A percentile compares a stretch with the other conserved stretches of the same genome.
These are phyloP conservation scores for Drosophila mayaguana DNA, from an alignment of 2,888 invertebrate species.

Conservation along the genomic window DNA sequence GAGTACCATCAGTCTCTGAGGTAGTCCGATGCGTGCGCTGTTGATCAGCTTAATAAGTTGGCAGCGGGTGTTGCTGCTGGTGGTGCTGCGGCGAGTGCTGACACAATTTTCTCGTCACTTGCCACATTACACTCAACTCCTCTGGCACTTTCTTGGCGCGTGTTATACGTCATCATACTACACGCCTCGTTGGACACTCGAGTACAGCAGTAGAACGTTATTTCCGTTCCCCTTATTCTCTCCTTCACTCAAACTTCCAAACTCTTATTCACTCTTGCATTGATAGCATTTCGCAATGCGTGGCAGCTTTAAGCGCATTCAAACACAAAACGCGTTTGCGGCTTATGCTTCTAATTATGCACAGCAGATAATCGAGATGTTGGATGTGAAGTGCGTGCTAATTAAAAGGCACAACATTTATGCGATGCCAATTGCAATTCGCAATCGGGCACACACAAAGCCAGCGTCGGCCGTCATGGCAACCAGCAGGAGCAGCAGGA, in stretches of 20 bases:
- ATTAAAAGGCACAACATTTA: constrained; percentile 78
- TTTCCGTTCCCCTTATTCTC: constrained; percentile 36
- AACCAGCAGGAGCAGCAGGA: constrained; percentile 35
- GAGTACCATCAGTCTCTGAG: too few relatives aligned
- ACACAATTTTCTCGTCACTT: constrained; percentile 63
- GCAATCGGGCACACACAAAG: constrained; percentile 44
- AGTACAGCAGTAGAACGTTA: constrained; percentile 64
- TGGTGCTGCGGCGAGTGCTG: constrained; percentile 33
- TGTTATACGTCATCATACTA: constrained; percentile 63
- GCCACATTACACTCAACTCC: constrained; percentile 24
- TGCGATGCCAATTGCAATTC: constrained; percentile 52
- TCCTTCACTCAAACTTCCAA: constrained; percentile 47
- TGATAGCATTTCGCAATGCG: constrained; percentile 60
- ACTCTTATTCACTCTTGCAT: constrained; percentile 42
- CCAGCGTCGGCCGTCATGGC: constrained; percentile 69
- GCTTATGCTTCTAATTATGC: constrained; percentile 54
- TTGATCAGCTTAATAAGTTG: constrained; percentile 64
- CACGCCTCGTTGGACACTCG: constrained; percentile 69
- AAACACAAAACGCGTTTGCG: constrained; percentile 28
- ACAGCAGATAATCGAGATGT: constrained; percentile 44
- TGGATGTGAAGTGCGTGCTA: constrained; percentile 59
- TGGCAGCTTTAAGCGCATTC: constrained; percentile 57
- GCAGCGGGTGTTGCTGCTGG: constrained; percentile 24
- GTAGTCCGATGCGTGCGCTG: constrained; percentile 54
- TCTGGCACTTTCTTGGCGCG: constrained; percentile 37